Percentiles rank a stretch among this genome's conserved stretches.
Evolutionary conservation across 2,113 vertebrate genomes (phyloP).

Genomic region (Orthonyx spaldingii): DNA sequence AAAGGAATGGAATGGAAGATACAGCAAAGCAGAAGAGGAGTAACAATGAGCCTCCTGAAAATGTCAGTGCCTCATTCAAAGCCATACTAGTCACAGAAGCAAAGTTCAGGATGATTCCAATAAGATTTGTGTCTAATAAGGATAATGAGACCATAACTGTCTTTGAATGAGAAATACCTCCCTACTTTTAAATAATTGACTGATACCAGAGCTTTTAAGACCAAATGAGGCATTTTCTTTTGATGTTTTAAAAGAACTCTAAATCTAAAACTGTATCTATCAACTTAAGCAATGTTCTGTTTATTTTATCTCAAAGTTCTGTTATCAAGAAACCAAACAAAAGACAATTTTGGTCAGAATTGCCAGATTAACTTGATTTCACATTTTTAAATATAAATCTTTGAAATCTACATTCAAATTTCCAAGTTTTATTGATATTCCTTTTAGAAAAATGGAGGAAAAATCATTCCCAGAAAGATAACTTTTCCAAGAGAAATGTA

Average conservation of each 20-base stretch:
- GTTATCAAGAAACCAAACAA: background rate
- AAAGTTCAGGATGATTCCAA: background rate
- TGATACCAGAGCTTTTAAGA: background rate
- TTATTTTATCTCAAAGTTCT: background rate
- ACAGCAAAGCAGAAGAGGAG: background rate
- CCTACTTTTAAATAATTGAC: background rate
- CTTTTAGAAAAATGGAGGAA: background rate
- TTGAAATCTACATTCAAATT: background rate
- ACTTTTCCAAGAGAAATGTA: background rate
- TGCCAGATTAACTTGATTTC: background rate
- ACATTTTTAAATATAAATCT: conserved; percentile 11
- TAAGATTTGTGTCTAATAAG: background rate
- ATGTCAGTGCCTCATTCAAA: background rate
- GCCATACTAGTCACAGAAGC: background rate
- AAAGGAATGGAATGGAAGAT: background rate
- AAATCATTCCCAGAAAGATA: background rate
- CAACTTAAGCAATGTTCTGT: background rate
- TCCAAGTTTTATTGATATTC: background rate
- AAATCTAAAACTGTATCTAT: background rate
- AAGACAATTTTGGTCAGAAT: background rate
- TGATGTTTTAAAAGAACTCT: background rate
- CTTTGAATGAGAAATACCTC: background rate
- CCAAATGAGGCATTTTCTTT: background rate
- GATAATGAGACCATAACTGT: background rate
- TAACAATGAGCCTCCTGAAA: background rate